Conservation (phyloP, 2,797 vertebrate genomes). For the Gambelia wislizenii region DNA sequence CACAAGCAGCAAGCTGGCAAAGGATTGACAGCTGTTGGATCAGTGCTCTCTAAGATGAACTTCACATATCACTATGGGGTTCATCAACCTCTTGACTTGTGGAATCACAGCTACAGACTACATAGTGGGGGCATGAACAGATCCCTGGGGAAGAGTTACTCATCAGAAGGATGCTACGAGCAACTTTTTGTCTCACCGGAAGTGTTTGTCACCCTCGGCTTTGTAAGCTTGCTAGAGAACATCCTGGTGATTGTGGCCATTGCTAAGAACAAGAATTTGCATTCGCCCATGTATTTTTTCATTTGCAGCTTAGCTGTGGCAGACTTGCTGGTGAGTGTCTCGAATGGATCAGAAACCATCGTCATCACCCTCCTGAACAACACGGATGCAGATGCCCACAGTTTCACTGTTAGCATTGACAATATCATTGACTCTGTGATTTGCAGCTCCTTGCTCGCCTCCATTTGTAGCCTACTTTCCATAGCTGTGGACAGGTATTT, state of each 20-base stretch:
- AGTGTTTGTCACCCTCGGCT: conserved; percentile 92
- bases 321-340: conserved; percentile 95
- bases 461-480: conserved; percentile 93
- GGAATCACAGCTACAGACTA: conserved; percentile 78
- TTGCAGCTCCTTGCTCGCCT: conserved; percentile 93
- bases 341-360: conserved; percentile 93
- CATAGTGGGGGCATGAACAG: conserved; percentile 67
- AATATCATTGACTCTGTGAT: conserved; percentile 96
- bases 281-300: conserved; percentile 97
- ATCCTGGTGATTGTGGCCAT: conserved; percentile 91
- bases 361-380: conserved; percentile 90
- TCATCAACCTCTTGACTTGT: conserved; percentile 76
- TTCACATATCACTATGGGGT: conserved; percentile 75
- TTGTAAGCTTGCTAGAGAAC: conserved; percentile 93
- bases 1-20: conserved; percentile 44
- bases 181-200: conserved; percentile 93
- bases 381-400: conserved; percentile 81
- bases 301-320: conserved; percentile 95
- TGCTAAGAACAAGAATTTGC: conserved; percentile 94
- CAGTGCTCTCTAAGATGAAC: conserved; percentile 81
- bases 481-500: conserved; percentile 96
- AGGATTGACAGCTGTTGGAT: neutral
- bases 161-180: conserved; percentile 86
- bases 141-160: conserved; percentile 75
- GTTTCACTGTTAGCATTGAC: conserved; percentile 89